Evolutionary conservation across 2,888 invertebrate genomes (phyloP), one percentile per base, ranked within the genome.

Genomic region (Atethmia centrago): DNA sequence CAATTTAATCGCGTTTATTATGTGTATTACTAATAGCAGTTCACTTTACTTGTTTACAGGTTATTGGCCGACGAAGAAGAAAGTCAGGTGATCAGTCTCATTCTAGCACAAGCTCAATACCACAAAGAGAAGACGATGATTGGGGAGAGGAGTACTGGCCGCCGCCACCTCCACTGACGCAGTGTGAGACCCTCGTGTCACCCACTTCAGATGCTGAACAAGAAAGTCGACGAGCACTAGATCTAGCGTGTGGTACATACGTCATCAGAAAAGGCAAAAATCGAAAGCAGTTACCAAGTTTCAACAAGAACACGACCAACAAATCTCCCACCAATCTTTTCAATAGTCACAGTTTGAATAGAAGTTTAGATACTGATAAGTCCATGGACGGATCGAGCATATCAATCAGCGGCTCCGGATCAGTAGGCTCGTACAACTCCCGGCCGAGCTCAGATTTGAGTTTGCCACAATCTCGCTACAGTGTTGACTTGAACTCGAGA

Each of bases 191-290:
- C 16, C 96, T 97, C 12, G 97, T 97, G 16, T 98, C 98, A 1
- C 97, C 98, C 9, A 97, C 97, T 84, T 98, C 98, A 10, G 98
- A 98, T 89, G 92, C 87, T 45, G 96, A 96, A 71, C 88, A 92
- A 14, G 96, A 96, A 72, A 87, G 88, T 28, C 92, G 96, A 61
- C 91, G 94, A 53, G 82, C 87, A 47, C 94, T 93, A 80, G 95
- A 95, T 79, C 85, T 94, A 58, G 93, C 94, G 5, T 94, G 97
- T 79, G 98, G 98, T 47, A 98, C 98, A n/a, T 98, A 98, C 90
- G 97, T 98, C 55, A 98, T 98, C 78, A 96, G 98, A 61, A 97
- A 98, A 80, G 98, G 98, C 65, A 97, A 98, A 88, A 97, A 97
- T 84, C 95, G 98, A 64, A 97, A 97, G 90, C 97, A 97, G 69